Conservation (phyloP, 2,888 invertebrate species). For the Gandaritis pyraliata region DNA sequence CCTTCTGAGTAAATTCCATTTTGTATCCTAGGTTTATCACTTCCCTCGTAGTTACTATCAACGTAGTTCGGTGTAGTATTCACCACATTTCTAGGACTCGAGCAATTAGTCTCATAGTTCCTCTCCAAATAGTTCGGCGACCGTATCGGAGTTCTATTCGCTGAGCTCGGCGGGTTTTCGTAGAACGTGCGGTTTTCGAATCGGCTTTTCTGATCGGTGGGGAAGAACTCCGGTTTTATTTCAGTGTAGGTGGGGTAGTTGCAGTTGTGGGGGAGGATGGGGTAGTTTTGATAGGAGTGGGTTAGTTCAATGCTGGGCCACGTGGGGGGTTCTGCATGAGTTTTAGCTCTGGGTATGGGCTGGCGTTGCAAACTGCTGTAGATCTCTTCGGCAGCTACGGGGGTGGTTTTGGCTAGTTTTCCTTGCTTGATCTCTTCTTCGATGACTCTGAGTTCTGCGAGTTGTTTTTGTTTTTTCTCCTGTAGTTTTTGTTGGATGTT, state of each 20-base stretch:
- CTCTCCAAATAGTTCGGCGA: slow-evolving; percentile 71
- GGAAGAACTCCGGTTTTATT: slow-evolving; percentile 69
- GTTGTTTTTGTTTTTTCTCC: slow-evolving; percentile 94
- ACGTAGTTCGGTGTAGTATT: slow-evolving; percentile 71
- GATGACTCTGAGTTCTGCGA: slow-evolving; percentile 90
- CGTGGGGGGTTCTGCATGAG: slow-evolving; percentile 84
- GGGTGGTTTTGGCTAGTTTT: slow-evolving; percentile 86
- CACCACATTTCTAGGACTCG: slow-evolving; percentile 70
- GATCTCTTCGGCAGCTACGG: slow-evolving; percentile 82
- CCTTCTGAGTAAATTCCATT: slow-evolving; percentile 66
- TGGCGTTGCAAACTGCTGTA: slow-evolving; percentile 83
- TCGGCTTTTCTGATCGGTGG: slow-evolving; percentile 55
- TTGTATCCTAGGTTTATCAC: slow-evolving; percentile 57
- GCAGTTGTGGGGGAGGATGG: slow-evolving; percentile 67
- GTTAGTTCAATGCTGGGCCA: slow-evolving; percentile 79
- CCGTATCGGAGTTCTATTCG: slow-evolving; percentile 58
- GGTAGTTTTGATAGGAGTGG: slow-evolving; percentile 79
- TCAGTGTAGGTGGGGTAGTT: slow-evolving; percentile 77
- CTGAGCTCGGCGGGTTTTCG: slow-evolving; percentile 65
- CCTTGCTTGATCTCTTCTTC: slow-evolving; percentile 95
- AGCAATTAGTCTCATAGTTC: slow-evolving; percentile 66
- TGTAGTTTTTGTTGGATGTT: slow-evolving; percentile 94
- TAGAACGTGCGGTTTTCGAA: slow-evolving; percentile 72
- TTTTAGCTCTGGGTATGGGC: slow-evolving; percentile 89
- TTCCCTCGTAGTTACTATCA: slow-evolving; percentile 66